Evolutionary conservation across 2,797 vertebrate species (phyloP).

Genomic region (Typhlichthys eigenmanni): DNA sequence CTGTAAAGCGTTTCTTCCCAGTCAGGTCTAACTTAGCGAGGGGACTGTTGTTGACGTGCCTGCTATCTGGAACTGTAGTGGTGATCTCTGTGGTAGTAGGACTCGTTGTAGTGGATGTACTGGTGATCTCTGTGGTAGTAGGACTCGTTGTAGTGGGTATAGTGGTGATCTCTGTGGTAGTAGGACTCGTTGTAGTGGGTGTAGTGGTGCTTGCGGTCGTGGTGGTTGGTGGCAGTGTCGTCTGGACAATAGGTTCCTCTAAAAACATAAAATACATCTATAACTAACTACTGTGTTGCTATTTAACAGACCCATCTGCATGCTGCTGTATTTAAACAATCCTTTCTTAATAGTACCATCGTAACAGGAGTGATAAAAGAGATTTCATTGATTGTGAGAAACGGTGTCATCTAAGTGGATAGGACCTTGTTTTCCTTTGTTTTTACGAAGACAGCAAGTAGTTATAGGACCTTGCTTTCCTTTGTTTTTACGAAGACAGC

Average conservation of each 20-base stretch:
- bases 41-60: conserved; percentile 73
- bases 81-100: conserved; percentile 38
- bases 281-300: conserved; percentile 24
- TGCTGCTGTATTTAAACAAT: conserved; percentile 34
- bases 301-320: conserved; percentile 22
- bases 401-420: conserved; percentile 52
- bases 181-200: conserved; percentile 25
- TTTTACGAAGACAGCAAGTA: conserved; percentile 28
- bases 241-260: conserved; percentile 81
- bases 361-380: conserved; percentile 32
- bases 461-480: conserved; percentile 18
- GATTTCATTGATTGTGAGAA: conserved; percentile 36
- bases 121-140: conserved; percentile 38
- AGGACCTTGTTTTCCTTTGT: conserved; percentile 14
- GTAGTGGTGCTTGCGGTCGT: conserved; percentile 10
- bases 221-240: conserved; percentile 71
- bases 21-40: conserved; percentile 85
- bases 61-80: conserved; percentile 49
- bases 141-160: conserved; percentile 28
- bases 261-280: conserved; percentile 46
- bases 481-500: conserved; percentile 22
- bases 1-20: conserved; percentile 93
- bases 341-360: conserved; percentile 23
- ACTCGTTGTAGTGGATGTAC: conserved; percentile 20
- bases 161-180: conserved; percentile 38